Evolutionary conservation across 1,140 invertebrate genomes (phyloP).

Genomic region (Panonychus citri): DNA sequence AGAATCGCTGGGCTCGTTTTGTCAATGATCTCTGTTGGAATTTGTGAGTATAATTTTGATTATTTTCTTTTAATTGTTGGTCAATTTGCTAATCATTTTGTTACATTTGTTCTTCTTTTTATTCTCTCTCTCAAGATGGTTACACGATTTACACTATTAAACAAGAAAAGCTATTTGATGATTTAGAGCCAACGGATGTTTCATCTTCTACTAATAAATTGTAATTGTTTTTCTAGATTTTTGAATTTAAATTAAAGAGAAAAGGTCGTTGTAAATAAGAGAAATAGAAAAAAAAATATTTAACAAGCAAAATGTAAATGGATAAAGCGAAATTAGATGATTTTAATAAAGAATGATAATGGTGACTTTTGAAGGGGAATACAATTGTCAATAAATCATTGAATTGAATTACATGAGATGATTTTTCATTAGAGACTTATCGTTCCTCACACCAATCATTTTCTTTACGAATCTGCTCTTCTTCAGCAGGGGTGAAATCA

Average conservation of each 20-base stretch:
- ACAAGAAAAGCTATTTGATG: constrained; percentile 64
- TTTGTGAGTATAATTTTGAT: too few species aligned
- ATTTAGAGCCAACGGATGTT: constrained; percentile 33
- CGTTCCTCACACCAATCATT: constrained; percentile 98
- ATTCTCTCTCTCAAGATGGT: constrained; percentile 27
- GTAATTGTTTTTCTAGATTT: neutral
- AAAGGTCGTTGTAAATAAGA: neutral
- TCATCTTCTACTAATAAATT: neutral
- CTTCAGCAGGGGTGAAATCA: constrained; percentile 31
- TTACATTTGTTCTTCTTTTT: neutral
- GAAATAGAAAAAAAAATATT: neutral
- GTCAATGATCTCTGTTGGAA: too few species aligned
- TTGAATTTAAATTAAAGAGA: neutral
- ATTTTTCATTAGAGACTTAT: constrained; percentile 23
- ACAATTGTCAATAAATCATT: too few species aligned
- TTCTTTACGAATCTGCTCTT: constrained; percentile 49
- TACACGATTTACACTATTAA: constrained; percentile 60
- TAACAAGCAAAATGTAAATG: too few species aligned
- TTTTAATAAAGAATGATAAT: too few species aligned
- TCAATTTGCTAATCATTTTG: neutral
- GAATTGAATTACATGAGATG: too few species aligned
- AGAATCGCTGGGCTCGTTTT: too few species aligned
- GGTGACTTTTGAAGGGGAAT: too few species aligned
- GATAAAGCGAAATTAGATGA: too few species aligned
- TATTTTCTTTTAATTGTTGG: neutral